Evolutionary conservation across 2,113 vertebrate species (phyloP).

Genomic region (Nycticryphes semicollaris): DNA sequence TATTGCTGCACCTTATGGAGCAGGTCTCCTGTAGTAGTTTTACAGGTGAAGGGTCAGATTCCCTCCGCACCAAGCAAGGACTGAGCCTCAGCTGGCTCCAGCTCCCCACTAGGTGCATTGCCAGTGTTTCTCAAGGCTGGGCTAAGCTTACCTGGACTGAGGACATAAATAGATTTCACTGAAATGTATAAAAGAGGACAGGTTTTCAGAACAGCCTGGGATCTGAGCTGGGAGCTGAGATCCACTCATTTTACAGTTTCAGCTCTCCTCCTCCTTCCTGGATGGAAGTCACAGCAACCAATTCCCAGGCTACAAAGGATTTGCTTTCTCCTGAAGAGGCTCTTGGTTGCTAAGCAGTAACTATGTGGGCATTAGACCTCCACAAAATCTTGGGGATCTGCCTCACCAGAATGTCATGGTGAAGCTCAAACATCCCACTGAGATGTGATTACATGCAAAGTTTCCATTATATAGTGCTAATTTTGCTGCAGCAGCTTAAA

Average conservation of each 20-base stretch:
- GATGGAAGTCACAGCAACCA: neutral
- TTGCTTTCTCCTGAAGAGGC: slow-evolving; percentile 35
- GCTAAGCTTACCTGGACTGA: neutral
- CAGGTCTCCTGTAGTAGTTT: neutral
- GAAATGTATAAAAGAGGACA: neutral
- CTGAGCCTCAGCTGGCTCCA: neutral
- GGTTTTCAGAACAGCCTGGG: neutral
- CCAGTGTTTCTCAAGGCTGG: neutral
- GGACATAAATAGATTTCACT: neutral
- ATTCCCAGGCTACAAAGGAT: neutral
- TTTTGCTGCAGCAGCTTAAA: slow-evolving; percentile 54
- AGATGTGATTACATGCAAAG: slow-evolving; percentile 71
- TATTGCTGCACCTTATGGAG: neutral
- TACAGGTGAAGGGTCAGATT: neutral
- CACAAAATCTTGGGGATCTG: slow-evolving; percentile 71
- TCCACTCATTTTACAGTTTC: neutral
- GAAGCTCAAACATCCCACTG: slow-evolving; percentile 71
- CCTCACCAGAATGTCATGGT: slow-evolving; percentile 73
- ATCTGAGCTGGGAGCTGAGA: neutral
- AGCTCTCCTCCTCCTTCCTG: neutral
- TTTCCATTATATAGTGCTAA: slow-evolving; percentile 69
- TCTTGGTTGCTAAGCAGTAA: slow-evolving; percentile 80
- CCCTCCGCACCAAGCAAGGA: neutral
- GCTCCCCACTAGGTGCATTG: neutral
- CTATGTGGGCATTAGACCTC: slow-evolving; percentile 77